phyloP scores from a whole-genome alignment of 2,113 vertebrate genomes.

The Theristicus caerulescens region DNA sequence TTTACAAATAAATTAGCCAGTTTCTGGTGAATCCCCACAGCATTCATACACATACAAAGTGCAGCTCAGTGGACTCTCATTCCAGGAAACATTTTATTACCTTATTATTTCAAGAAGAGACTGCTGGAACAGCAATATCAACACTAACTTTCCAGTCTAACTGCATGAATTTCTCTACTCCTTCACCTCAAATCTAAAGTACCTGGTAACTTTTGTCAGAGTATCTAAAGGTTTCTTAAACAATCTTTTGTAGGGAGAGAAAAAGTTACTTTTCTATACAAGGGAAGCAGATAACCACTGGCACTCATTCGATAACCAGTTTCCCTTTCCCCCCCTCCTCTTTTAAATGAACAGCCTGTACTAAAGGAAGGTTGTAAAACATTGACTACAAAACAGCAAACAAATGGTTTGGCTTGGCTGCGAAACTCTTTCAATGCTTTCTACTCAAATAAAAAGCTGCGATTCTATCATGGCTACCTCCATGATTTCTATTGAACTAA shows the following conservation, averaged over 20 bases:
- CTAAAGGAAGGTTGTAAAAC: not conserved
- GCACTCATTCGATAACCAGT: not conserved
- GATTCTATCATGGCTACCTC: not conserved
- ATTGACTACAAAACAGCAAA: not conserved
- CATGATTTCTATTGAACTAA: not conserved
- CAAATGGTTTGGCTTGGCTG: not conserved
- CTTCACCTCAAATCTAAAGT: not conserved
- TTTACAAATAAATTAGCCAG: not conserved
- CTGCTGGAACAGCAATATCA: not conserved
- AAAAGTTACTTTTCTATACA: not conserved
- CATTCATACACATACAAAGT: accelerated
- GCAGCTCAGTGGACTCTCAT: not conserved
- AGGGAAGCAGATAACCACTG: not conserved
- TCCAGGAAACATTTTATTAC: not conserved
- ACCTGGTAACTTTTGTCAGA: not conserved
- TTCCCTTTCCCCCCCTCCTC: accelerated
- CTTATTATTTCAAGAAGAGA: not conserved
- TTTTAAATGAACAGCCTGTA: not conserved
- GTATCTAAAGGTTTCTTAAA: not conserved
- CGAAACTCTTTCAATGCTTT: not conserved
- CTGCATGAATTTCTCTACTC: not conserved
- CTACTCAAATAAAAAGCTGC: not conserved
- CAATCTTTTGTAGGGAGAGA: not conserved
- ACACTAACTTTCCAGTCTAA: not conserved
- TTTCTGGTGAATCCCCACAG: not conserved